Conservation (phyloP, 2,888 invertebrate species). For the Agriopis aurantiaria region DNA sequence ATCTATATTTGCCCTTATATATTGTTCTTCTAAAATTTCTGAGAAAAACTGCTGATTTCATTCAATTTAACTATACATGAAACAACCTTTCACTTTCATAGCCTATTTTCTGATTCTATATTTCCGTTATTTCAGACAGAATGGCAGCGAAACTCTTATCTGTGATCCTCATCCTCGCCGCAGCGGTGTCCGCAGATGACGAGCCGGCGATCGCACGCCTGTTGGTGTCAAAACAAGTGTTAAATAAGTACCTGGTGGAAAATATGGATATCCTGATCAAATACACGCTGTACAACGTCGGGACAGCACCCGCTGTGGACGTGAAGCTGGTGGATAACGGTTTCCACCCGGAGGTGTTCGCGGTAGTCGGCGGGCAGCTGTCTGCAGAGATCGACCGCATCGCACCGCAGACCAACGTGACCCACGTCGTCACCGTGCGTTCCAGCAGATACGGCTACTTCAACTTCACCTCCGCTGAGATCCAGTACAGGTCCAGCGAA, state of each 20-base stretch:
- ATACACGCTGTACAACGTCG: slow-evolving; percentile 97
- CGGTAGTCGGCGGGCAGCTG: slow-evolving; percentile 94
- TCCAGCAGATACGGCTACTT: slow-evolving; percentile 97
- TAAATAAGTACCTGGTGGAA: slow-evolving; percentile 98
- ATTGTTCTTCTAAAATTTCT: not conserved
- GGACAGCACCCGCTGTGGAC: slow-evolving; percentile 95
- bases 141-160: slow-evolving; percentile 80
- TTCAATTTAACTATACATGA: slow-evolving; percentile 17
- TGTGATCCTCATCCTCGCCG: slow-evolving; percentile 76
- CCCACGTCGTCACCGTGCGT: slow-evolving; percentile 96
- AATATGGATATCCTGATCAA: slow-evolving; percentile 98
- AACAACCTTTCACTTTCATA: slow-evolving; percentile 23
- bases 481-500: slow-evolving; percentile 95
- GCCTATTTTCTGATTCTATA: slow-evolving; percentile 14
- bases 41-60: slow-evolving; percentile 20
- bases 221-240: slow-evolving; percentile 96
- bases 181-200: slow-evolving; percentile 85
- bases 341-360: slow-evolving; percentile 97
- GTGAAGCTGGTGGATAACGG: slow-evolving; percentile 96
- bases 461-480: slow-evolving; percentile 98
- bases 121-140: slow-evolving; percentile 67
- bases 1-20: not conserved
- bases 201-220: slow-evolving; percentile 93
- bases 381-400: slow-evolving; percentile 95
- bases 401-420: slow-evolving; percentile 96